These are phyloP conservation scores for Cryptoblepharus egeriae DNA, from an alignment of 2,797 vertebrate genomes.

Conservation along the genomic window DNA sequence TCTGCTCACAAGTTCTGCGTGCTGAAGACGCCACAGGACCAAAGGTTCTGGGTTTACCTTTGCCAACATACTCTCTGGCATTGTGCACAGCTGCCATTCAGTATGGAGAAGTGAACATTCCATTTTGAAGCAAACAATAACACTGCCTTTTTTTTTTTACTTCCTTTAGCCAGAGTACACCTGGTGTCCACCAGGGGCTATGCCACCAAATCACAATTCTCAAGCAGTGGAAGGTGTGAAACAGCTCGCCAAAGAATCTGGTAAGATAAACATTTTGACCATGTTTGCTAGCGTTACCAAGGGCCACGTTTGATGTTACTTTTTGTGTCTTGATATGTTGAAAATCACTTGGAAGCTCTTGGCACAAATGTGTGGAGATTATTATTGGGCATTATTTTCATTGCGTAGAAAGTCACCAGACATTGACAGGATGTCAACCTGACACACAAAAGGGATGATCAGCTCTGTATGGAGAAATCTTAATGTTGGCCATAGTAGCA, in stretches of 20 bases:
- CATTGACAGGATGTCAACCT: neutral
- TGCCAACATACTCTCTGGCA: neutral
- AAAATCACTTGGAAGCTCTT: neutral
- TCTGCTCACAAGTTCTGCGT: neutral
- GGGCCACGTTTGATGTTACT: neutral
- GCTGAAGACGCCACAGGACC: neutral
- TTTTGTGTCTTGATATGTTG: neutral
- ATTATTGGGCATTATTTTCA: neutral
- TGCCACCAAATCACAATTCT: conserved; percentile 82
- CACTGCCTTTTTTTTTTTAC: neutral
- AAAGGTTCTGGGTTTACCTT: neutral
- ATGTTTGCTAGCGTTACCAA: neutral
- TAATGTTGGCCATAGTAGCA: neutral
- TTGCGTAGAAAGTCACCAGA: neutral
- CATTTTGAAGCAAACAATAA: neutral
- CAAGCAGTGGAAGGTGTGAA: conserved; percentile 81
- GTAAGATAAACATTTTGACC: conserved; percentile 69
- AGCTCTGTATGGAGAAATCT: neutral
- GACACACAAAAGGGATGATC: neutral
- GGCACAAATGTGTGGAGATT: neutral
- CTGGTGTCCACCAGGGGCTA: conserved; percentile 88
- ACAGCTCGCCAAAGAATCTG: conserved; percentile 86
- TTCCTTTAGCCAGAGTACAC: conserved; percentile 81
- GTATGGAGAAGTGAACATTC: fast-evolving
- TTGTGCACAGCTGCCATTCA: neutral